Evolutionary conservation across 2,113 vertebrate species (phyloP), one percentile per base, ranked within the genome.

Genomic region (Columba livia): DNA sequence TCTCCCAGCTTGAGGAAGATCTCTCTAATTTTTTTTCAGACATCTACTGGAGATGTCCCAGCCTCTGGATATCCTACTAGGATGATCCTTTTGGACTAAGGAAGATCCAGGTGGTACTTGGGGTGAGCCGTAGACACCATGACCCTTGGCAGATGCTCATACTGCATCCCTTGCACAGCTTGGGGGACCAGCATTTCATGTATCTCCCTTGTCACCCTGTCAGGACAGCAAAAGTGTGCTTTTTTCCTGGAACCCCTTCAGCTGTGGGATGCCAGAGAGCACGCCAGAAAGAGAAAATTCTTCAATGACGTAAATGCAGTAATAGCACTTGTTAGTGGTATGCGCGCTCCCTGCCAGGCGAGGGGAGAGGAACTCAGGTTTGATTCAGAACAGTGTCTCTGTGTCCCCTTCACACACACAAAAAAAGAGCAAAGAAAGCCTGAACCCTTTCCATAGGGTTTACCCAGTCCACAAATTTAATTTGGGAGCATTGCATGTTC

Each of bases 251-350:
- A 97, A 91, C 51, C 88, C 88, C 78, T 93, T 93, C 85, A 38
- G 94, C 96, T 20, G 19, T 72, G 83, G 54, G 62, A 97, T 87
- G 82, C 88, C 96, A 90, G 75, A 69, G 79, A 89, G 66, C 1
- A 32, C 87, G 85, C 94, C 96, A 97, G 96, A 93, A 97, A 94
- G 94, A 97, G 96, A 96, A 94, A 92, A 93, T 82, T 95, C 92
- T 94, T 90, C 14, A 54, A 48, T 97, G 97, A 98, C 81, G 90
- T 95, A 85, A 97, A 97, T 57, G 85, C 83, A 90, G 88, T 32
- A 77, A 26, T 51, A 96, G 95, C 96, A 81, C 91, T 95, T 53
- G 88, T 25, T 32, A 69, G 88, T 42, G 96, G 93, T 56, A 81
- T 78, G 96, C 13, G 29, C 8, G 62, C 34, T 97, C 96, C 96